Percentiles rank a stretch among this genome's conserved stretches.
These are phyloP conservation scores for Rallus crepitans DNA, from an alignment of 2,797 vertebrate genomes.

Conservation along the genomic window DNA sequence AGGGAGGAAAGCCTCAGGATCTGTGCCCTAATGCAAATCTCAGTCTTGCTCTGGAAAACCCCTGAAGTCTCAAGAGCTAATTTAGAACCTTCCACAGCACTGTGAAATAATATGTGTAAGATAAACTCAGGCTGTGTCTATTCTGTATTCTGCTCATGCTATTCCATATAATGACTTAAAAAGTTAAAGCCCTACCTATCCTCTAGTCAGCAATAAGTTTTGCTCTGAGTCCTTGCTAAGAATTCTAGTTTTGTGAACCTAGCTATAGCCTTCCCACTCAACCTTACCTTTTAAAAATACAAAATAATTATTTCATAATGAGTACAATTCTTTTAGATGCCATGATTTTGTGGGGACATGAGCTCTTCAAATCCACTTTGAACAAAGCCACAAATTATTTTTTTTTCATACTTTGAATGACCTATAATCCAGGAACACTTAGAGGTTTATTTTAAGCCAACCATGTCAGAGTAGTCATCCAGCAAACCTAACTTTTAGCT, in stretches of 20 bases:
- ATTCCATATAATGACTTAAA: conserved; percentile 11
- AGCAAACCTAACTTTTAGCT: background rate
- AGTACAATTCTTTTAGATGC: background rate
- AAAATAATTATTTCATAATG: background rate
- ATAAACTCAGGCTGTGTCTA: background rate
- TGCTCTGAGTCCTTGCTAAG: background rate
- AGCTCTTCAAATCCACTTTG: background rate
- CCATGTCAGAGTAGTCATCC: background rate
- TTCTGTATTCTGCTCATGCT: background rate
- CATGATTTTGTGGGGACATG: background rate
- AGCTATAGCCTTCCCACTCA: background rate
- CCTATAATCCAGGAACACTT: background rate
- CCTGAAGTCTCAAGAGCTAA: background rate
- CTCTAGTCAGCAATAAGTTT: background rate
- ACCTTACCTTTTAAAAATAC: background rate
- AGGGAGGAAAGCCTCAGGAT: background rate
- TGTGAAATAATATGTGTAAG: background rate
- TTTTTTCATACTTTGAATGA: background rate
- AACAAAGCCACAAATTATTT: background rate
- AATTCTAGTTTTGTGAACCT: background rate
- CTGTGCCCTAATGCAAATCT: background rate
- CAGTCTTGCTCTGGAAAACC: background rate
- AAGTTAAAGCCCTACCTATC: conserved; percentile 16
- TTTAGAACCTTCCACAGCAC: conserved; percentile 2
- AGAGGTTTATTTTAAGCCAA: background rate